Evolutionary conservation across 2,113 vertebrate genomes (phyloP), one percentile per base, ranked within the genome.

Genomic region (Cranoglanis bouderius): DNA sequence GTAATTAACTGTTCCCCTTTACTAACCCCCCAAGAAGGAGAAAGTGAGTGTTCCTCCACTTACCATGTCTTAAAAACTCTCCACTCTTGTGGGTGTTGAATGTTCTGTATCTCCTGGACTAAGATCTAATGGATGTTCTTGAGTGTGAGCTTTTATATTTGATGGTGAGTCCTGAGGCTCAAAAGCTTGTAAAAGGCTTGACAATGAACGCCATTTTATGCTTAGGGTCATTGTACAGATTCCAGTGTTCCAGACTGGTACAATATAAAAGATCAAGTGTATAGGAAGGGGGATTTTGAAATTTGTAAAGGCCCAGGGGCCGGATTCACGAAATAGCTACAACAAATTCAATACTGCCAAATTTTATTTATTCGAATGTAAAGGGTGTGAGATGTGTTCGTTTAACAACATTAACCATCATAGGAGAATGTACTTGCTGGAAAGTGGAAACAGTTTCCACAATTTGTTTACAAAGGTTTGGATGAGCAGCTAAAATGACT

Each of bases 1-100:
- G 95, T 96, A 93, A 96, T 96, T 97, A 99, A 98, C 97, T 98
- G 95, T 98, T 96, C 96, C 95, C 96, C 96, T 93, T 98, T 99
- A 99, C 98, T 99, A 99, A 99, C 97, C 96, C 95, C 96, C 96
- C 96, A 96, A 90, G 95, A 92, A 95, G 97, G 96, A 98, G 98
- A 98, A 98, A 97, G 98, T 99, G 98, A 99, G 98, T 99, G 95
- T 93, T 94, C 95, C 96, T 95, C 90, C 91, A 49, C 87, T 85
- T 72, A 59, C 51, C 84, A 75, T 80, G 40, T 78, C 35, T 82
- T 89, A 32, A 26, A 75, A 74, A 35, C 63, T 38, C 51, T 74
- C 35, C 35, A 87, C 32, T 49, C 46, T 32, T 19, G 35, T 24
- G 72, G 35, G 51, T 57, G 38, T 35, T n/a, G 16, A 55, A 24